Percentiles rank a stretch among this genome's conserved stretches.
phyloP scores from a whole-genome alignment of 2,797 vertebrate genomes.

The Anguilla anguilla region DNA sequence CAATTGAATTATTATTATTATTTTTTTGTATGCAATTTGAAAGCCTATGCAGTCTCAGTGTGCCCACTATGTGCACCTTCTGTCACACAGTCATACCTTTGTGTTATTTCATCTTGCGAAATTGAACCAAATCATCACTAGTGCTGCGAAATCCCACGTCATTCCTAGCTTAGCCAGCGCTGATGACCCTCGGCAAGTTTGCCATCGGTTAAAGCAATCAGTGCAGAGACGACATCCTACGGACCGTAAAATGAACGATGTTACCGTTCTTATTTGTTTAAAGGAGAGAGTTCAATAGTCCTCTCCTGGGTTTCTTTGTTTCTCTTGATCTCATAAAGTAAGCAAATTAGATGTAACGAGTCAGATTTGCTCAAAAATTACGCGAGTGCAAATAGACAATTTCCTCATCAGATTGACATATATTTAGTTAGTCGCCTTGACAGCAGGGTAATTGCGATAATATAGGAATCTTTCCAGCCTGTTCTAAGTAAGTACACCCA shows the following conservation, averaged over 20 bases:
- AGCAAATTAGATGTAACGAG: slow-evolving; percentile 17
- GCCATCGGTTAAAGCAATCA: not conserved
- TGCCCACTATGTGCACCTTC: not conserved
- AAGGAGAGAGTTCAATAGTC: not conserved
- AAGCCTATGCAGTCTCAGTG: not conserved
- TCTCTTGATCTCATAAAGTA: slow-evolving; percentile 5
- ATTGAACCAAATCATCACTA: not conserved
- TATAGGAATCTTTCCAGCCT: slow-evolving; percentile 15
- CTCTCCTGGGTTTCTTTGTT: not conserved
- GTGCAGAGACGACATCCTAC: not conserved
- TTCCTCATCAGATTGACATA: slow-evolving; percentile 3
- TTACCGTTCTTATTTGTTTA: not conserved
- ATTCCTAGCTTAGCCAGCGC: not conserved
- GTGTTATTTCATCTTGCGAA: not conserved
- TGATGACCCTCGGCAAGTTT: not conserved
- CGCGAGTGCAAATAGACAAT: slow-evolving; percentile 11
- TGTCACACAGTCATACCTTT: not conserved
- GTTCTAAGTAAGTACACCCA: slow-evolving; percentile 10
- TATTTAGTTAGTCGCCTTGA: slow-evolving; percentile 6
- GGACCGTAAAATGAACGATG: not conserved
- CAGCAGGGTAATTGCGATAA: slow-evolving; percentile 7
- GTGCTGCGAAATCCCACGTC: not conserved
- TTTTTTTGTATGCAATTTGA: too few relatives aligned
- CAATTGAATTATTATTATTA: too few relatives aligned
- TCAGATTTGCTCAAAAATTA: not conserved